Conservation (phyloP, 2,113 vertebrate species). For the Myrmecophaga tridactyla region DNA sequence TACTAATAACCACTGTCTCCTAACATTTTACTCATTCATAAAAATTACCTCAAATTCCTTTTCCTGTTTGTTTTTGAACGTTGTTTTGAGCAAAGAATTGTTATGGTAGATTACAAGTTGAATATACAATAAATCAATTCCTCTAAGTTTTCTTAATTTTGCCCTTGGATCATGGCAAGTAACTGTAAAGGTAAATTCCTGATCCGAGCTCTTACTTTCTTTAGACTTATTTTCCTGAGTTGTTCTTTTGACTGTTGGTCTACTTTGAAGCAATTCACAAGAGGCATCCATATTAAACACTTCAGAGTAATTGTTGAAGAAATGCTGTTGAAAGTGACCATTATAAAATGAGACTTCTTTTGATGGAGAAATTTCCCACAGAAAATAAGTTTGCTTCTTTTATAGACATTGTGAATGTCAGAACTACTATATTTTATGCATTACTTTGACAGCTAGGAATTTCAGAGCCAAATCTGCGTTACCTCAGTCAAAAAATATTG, state of each 20-base stretch:
- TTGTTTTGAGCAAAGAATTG: not conserved
- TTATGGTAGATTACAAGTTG: not conserved
- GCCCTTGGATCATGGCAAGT: not conserved
- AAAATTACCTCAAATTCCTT: not conserved
- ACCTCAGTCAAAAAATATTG: not conserved
- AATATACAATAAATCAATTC: not conserved
- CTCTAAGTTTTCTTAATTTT: not conserved
- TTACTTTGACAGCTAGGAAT: conserved; percentile 1
- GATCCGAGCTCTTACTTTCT: not conserved
- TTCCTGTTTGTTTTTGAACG: not conserved
- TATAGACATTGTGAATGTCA: not conserved
- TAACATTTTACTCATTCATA: not conserved
- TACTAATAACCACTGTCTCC: not conserved
- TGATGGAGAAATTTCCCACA: not conserved
- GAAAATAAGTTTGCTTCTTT: not conserved
- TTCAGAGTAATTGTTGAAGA: not conserved
- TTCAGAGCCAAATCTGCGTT: not conserved
- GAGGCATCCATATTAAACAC: not conserved
- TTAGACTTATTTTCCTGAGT: not conserved
- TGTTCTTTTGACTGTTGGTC: not conserved
- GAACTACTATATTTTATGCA: not conserved
- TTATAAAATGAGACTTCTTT: not conserved
- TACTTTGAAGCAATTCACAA: not conserved
- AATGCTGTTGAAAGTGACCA: not conserved
- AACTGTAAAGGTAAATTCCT: not conserved